Base-by-base conservation (phyloP, 2,797 vertebrate species). In the Setipinna tenuifilis region DNA sequence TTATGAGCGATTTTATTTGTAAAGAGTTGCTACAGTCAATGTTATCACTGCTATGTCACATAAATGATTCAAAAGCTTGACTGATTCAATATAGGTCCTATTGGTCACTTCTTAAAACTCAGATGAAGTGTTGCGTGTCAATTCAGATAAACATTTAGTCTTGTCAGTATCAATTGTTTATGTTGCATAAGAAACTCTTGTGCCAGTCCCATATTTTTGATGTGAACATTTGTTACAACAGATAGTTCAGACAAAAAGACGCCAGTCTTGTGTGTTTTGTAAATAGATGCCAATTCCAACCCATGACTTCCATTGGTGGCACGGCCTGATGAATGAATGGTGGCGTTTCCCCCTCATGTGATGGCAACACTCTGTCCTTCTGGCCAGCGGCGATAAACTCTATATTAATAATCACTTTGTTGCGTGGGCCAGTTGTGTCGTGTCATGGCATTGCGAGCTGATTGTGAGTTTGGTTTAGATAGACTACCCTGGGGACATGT, bases 301-400 rank as follows among this genome's bases (percentile, higher is more conserved):
- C 48, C 12, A 62, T 82, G 83, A 87, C 83, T 84, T 65, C 17
- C 54, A 35, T 48, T 59, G 19, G 14, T 48, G n/a, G 57, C 21
- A 50, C 2, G 7, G 9, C 14, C 7, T 59, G 83, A 25, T 31
- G 75, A 7, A 62, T 50, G n/a, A 41, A 81, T 68, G 59, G 25
- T 83, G 35, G 57, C 54, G 25, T 7, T 44, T 61, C 54, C 17
- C 65, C 28, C 68, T 44, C 21, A 41, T 85, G 23, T 31, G 58
- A 19, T 28, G n/a, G 0, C 46, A 5, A 46, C n/a, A 81, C 48
- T n/a, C 41, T 78, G 12, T 19, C 23, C 35, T 59, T 84, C 61
- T 88, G 87, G 3, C 46, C 28, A 14, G 28, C 62, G 84, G 46
- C 85, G 87, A 89, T 88, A 88, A 80, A 6, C 14, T 62, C n/a